Conservation (phyloP, 2,797 vertebrate species). For the Alca torda region DNA sequence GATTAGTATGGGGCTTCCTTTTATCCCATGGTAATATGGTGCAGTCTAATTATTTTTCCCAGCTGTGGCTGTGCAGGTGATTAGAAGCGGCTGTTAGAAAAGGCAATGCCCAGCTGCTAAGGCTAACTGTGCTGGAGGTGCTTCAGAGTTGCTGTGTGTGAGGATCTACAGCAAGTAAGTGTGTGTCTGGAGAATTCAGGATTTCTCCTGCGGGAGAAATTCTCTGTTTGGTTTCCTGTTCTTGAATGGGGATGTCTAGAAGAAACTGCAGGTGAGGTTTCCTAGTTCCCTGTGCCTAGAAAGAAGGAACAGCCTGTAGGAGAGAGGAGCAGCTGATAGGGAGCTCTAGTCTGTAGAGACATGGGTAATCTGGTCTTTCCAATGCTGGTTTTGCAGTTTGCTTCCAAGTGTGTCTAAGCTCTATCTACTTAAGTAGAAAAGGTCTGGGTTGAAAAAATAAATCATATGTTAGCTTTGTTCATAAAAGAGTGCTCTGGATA, state of each 20-base stretch:
- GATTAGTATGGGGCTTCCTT: background rate
- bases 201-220: background rate
- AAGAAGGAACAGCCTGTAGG: background rate
- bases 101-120: background rate
- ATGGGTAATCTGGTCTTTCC: background rate
- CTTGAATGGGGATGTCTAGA: background rate
- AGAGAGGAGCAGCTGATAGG: background rate
- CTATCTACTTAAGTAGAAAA: background rate
- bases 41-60: background rate
- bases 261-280: background rate
- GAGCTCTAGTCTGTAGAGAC: background rate
- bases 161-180: background rate
- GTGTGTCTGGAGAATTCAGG: background rate
- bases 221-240: background rate
- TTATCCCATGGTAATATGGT: background rate
- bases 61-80: background rate
- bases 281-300: background rate
- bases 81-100: background rate
- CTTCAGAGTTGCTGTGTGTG: background rate
- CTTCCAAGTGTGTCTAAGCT: background rate
- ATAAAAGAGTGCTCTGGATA: background rate
- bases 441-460: background rate
- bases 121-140: background rate
- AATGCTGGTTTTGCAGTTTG: background rate
- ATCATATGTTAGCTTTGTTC: background rate